Percentiles rank a stretch among this genome's conserved stretches.
Evolutionary conservation across 2,797 vertebrate genomes (phyloP).

Genomic region (Diceros bicornis): DNA sequence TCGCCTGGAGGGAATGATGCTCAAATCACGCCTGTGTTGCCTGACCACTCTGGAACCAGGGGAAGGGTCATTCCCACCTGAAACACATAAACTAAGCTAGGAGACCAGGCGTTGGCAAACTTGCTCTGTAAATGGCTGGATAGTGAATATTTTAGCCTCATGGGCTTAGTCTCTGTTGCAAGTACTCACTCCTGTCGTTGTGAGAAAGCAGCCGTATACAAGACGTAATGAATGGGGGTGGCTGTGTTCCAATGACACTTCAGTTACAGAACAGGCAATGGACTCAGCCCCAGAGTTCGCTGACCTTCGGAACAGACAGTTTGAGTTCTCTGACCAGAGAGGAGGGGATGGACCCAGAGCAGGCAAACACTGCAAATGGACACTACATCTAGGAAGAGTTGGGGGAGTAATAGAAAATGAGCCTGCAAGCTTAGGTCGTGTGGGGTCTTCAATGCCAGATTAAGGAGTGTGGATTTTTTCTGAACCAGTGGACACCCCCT

Average conservation of each 20-base stretch:
- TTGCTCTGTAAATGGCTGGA: neutral
- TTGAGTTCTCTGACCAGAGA: neutral
- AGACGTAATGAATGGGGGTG: fast-evolving
- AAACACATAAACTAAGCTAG: neutral
- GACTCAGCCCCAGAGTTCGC: neutral
- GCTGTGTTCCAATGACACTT: neutral
- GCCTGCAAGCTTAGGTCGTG: neutral
- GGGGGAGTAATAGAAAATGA: neutral
- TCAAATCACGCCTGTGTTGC: neutral
- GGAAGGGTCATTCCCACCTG: too few species aligned
- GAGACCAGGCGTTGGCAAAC: neutral
- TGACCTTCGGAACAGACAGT: neutral
- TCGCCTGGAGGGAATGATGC: neutral
- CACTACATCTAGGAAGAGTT: fast-evolving
- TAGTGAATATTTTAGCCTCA: neutral
- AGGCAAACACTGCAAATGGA: neutral
- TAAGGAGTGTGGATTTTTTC: constrained; percentile 2
- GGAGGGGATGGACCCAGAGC: neutral
- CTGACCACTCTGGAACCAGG: neutral
- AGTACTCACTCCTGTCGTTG: neutral
- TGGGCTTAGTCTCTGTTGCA: neutral
- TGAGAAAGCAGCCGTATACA: fast-evolving
- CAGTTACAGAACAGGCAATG: neutral
- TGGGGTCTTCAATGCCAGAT: neutral
- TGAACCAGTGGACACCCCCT: neutral